A percentile compares a stretch with the other conserved stretches of the same genome.
Evolutionary conservation across 2,888 invertebrate genomes (phyloP).

Genomic region (Pyralis farinalis): DNA sequence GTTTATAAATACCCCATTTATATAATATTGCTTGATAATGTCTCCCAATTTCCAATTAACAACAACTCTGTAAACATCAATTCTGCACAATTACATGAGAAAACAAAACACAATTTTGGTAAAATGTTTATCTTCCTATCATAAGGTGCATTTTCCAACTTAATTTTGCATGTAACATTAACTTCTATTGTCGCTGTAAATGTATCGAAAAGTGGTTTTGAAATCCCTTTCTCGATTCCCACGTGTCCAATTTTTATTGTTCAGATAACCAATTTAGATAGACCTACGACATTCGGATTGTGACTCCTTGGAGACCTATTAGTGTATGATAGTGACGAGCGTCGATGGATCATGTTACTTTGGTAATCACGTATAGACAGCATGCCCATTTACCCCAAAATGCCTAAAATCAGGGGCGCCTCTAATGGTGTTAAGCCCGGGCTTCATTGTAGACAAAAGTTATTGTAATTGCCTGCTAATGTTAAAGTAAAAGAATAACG

Average conservation of each 20-base stretch:
- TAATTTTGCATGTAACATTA: background rate
- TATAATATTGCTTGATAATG: background rate
- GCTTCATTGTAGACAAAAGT: background rate
- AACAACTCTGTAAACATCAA: background rate
- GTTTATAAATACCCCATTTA: background rate
- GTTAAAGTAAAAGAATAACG: no score
- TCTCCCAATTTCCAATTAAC: background rate
- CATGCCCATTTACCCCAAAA: slow-evolving; percentile 55
- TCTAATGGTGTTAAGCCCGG: slow-evolving; percentile 43
- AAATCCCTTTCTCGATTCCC: slow-evolving; percentile 42
- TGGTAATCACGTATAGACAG: slow-evolving; percentile 21
- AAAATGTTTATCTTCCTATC: background rate
- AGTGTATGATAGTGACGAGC: background rate
- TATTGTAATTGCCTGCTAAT: no score
- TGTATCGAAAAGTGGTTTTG: slow-evolving; percentile 17
- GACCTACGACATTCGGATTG: slow-evolving; percentile 19
- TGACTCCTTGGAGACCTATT: background rate
- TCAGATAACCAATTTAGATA: slow-evolving; percentile 27
- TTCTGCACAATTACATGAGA: background rate
- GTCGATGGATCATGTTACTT: slow-evolving; percentile 20
- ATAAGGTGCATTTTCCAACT: background rate
- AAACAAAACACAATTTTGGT: background rate
- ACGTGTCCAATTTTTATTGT: slow-evolving; percentile 46
- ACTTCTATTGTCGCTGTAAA: background rate
- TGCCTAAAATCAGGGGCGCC: slow-evolving; percentile 37